Percentiles rank a stretch among this genome's conserved stretches.
These are phyloP conservation scores for Eumaeus atala DNA, from an alignment of 1,140 invertebrate genomes.

Conservation along the genomic window DNA sequence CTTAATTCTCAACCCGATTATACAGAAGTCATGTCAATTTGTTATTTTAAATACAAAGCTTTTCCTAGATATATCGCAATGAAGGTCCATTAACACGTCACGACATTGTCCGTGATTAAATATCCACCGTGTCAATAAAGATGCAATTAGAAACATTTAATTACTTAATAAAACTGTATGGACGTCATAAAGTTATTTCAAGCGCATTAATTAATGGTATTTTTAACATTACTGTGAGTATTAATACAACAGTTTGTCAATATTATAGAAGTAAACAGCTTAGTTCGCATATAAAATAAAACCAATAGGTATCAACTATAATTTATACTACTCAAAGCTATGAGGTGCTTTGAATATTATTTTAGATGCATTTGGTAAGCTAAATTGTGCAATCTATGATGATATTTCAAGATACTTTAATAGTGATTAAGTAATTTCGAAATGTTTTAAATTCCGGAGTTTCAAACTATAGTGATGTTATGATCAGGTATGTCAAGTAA, in stretches of 20 bases:
- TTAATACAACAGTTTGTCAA: constrained; percentile 4
- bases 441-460: no score
- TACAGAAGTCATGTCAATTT: constrained; percentile 50
- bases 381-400: no score
- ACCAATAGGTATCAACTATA: no score
- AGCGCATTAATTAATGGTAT: constrained; percentile 12
- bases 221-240: neutral
- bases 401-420: no score
- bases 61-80: constrained; percentile 32
- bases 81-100: constrained; percentile 39
- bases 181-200: neutral
- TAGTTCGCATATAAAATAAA: no score
- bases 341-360: no score
- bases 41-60: constrained; percentile 56
- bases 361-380: no score
- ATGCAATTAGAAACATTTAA: constrained; percentile 7
- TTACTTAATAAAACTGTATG: neutral
- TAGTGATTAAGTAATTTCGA: no score
- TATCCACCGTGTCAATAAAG: constrained; percentile 29
- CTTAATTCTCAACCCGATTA: constrained; percentile 47
- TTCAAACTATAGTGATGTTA: no score
- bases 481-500: no score
- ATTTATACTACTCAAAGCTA: no score
- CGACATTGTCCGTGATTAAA: constrained; percentile 28
- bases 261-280: neutral